Conservation (phyloP, 2,888 invertebrate genomes). For the Cerceris ruficornis region DNA sequence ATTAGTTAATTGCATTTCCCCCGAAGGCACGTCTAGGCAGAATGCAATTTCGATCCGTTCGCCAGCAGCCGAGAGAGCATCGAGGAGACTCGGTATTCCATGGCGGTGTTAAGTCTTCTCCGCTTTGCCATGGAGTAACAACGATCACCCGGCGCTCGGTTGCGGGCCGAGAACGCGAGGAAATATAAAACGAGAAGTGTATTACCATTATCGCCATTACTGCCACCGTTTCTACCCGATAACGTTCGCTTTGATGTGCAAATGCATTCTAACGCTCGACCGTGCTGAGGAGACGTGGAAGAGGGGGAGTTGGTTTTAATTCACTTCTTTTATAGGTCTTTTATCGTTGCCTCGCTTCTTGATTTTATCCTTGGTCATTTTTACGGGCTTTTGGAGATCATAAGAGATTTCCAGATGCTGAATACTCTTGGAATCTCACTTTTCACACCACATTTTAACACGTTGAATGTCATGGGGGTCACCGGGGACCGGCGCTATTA, state of each 20-base stretch:
- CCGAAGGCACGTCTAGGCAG: conserved; percentile 55
- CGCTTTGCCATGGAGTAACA: neutral
- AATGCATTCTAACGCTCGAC: conserved; percentile 31
- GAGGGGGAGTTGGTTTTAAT: conserved; percentile 3
- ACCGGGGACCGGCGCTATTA: no score
- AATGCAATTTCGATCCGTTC: conserved; percentile 64
- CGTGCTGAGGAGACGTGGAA: neutral
- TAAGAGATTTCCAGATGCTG: no score
- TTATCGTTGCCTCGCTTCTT: no score
- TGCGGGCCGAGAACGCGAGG: neutral
- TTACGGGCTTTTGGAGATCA: no score
- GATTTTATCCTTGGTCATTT: no score
- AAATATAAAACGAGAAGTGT: conserved; percentile 44
- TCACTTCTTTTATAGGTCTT: neutral
- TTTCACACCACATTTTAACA: no score
- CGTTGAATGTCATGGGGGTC: no score
- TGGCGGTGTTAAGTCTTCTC: neutral
- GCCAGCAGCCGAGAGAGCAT: conserved; percentile 21
- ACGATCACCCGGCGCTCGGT: neutral
- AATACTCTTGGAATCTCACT: no score
- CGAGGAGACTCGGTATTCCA: conserved; percentile 21
- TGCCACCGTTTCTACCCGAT: conserved; percentile 22
- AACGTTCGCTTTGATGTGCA: conserved; percentile 51
- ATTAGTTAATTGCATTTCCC: conserved; percentile 64
- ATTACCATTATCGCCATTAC: conserved; percentile 51